A percentile compares a stretch with the other conserved stretches of the same genome.
These are phyloP conservation scores for Microplitis demolitor DNA, from an alignment of 1,140 invertebrate species.

Conservation along the genomic window DNA sequence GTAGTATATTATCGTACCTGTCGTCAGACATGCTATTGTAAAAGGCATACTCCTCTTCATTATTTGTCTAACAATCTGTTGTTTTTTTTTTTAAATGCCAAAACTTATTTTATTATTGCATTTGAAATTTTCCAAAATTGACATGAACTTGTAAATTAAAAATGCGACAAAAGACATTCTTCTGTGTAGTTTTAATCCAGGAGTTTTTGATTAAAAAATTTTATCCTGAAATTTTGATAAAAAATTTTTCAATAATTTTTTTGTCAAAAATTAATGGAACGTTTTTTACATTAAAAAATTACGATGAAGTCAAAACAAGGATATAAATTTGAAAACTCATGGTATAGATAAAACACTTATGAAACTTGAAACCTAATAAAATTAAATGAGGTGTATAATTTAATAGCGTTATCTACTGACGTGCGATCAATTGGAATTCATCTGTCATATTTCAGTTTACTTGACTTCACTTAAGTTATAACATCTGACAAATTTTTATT, in stretches of 20 bases:
- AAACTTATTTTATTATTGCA: too few relatives aligned
- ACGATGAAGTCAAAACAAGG: background rate
- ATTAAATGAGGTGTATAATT: slow-evolving; percentile 14
- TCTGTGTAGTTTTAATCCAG: too few relatives aligned
- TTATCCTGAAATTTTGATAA: too few relatives aligned
- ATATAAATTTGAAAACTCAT: background rate
- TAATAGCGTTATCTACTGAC: background rate
- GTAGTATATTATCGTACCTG: slow-evolving; percentile 59
- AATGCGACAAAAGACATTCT: too few relatives aligned
- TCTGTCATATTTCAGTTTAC: background rate
- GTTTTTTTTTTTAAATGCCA: slow-evolving; percentile 4
- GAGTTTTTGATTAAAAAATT: too few relatives aligned
- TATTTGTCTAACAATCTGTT: slow-evolving; percentile 55
- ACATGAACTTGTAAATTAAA: too few relatives aligned
- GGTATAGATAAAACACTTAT: background rate
- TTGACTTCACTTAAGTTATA: background rate
- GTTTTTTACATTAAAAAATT: background rate
- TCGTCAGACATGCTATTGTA: slow-evolving; percentile 47
- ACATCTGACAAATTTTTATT: too few relatives aligned
- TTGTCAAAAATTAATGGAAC: too few relatives aligned
- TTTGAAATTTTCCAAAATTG: too few relatives aligned
- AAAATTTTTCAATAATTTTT: too few relatives aligned
- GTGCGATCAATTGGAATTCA: background rate
- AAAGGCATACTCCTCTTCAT: slow-evolving; percentile 36
- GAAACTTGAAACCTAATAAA: background rate